These are phyloP conservation scores for Listronotus bonariensis DNA, from an alignment of 1,140 invertebrate species.

Conservation along the genomic window DNA sequence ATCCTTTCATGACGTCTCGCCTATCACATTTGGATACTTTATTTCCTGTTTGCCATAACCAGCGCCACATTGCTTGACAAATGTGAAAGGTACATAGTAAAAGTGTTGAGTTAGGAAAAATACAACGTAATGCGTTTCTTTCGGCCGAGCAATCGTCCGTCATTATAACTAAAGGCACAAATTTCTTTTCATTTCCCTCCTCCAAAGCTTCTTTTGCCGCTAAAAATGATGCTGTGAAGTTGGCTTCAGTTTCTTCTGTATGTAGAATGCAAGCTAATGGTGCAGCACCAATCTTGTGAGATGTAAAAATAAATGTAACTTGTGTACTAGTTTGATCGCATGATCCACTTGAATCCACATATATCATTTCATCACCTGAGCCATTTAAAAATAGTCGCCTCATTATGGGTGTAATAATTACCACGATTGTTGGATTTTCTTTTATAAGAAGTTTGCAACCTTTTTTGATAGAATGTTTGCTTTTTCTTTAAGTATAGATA, in stretches of 20 bases:
- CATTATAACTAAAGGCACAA: constrained; percentile 8
- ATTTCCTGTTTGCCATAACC: constrained; percentile 26
- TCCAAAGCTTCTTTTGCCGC: constrained; percentile 11
- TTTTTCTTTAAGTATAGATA: no score
- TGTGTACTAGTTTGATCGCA: constrained; percentile 1
- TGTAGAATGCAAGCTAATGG: constrained; percentile 19
- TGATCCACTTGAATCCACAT: no score
- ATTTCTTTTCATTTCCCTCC: neutral
- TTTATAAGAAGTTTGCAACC: constrained; percentile 1
- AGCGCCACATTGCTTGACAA: constrained; percentile 19
- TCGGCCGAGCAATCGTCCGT: constrained; percentile 9
- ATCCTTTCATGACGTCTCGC: constrained; percentile 17
- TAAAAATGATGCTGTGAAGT: constrained; percentile 11
- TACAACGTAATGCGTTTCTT: constrained; percentile 12
- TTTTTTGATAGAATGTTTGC: constrained; percentile 3
- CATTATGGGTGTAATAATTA: constrained; percentile 20
- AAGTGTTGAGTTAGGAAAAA: constrained; percentile 16
- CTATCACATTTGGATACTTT: constrained; percentile 15
- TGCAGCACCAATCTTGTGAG: constrained; percentile 7
- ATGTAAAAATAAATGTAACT: constrained; percentile 16
- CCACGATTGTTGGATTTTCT: neutral
- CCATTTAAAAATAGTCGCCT: constrained; percentile 7
- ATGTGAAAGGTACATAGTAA: constrained; percentile 19
- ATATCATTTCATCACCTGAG: no score
- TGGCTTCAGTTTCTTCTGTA: constrained; percentile 1